Base-by-base conservation (phyloP, 2,113 vertebrate genomes). In the Cyprinodon brontotheroides region DNA sequence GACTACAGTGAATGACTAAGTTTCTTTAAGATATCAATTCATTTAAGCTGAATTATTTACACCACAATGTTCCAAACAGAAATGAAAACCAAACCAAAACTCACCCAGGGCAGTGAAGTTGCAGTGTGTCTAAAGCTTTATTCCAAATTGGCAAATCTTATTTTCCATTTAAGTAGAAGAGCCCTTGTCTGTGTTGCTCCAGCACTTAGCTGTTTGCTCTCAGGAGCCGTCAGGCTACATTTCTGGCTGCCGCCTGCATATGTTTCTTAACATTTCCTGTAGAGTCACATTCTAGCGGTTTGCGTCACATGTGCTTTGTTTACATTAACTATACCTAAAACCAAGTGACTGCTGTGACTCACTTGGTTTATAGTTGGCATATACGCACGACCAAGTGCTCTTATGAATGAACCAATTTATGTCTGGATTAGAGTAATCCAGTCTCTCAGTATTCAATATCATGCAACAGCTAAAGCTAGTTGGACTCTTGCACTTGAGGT, bases 251-350 rank as follows among this genome's bases (percentile, higher is more conserved):
- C 13, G 38, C 57, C 79, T 66, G 2, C 61, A n/a, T 47, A 11
- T 36, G 8, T 43, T 76, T 80, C 61, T 2, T 17, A 29, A 63
- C 80, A 77, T 70, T 89, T 87, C 89, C 82, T 88, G 89, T 61
- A 48, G 57, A 72, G 82, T 38, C 8, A 45, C 89, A 93, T 93
- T 92, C 89, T 75, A 62, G 17, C 53, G 11, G 36, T 53, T 53
- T 53, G 48, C 48, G 17, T 20, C 48, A 20, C 48, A 29, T 29
- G 29, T 29, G 29, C 29, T 29, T 29, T 29, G 29, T 29, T 29
- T 29, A 29, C 29, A 29, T 29, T 29, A 29, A 29, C 29, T 29
- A 29, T 29, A 29, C 29, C 29, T 29, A 37, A n/a, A 59, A 13
- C 57, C 57, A n/a, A n/a, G 10, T 2, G 53, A 38, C 53, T 67